Conservation (phyloP, 2,797 vertebrate genomes). For the Acanthurus tractus region DNA sequence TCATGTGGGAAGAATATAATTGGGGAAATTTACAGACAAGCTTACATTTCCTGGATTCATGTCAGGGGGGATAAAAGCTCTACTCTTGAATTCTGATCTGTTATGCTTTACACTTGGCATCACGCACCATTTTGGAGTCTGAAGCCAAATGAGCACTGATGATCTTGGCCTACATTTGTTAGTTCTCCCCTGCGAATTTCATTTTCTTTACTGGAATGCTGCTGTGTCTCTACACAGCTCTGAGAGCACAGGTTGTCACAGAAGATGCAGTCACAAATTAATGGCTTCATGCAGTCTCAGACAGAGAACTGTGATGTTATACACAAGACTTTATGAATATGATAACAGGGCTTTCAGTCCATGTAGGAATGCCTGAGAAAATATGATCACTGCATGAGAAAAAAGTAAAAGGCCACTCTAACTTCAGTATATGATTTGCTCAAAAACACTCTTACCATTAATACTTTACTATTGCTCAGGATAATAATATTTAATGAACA, state of each 20-base stretch:
- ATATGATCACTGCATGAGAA: not conserved
- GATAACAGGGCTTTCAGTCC: not conserved
- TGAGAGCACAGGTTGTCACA: conserved; percentile 17
- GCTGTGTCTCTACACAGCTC: not conserved
- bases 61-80: conserved; percentile 15
- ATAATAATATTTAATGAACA: not conserved
- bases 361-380: not conserved
- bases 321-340: not conserved
- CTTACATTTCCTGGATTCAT: conserved; percentile 16
- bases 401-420: not conserved
- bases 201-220: not conserved
- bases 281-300: conserved; percentile 7
- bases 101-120: conserved; percentile 26
- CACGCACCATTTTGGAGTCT: conserved; percentile 28
- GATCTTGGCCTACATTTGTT: conserved; percentile 41
- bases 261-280: conserved; percentile 12
- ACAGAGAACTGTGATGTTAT: conserved; percentile 1
- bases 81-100: conserved; percentile 16
- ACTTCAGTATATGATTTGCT: not conserved
- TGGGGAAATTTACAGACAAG: conserved; percentile 5
- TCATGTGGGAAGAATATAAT: conserved; percentile 9
- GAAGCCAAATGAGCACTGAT: not conserved
- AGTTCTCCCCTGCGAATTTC: not conserved
- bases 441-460: no score
- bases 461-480: no score